Conservation (phyloP, 2,888 invertebrate genomes). For the Plagiodera versicolora region DNA sequence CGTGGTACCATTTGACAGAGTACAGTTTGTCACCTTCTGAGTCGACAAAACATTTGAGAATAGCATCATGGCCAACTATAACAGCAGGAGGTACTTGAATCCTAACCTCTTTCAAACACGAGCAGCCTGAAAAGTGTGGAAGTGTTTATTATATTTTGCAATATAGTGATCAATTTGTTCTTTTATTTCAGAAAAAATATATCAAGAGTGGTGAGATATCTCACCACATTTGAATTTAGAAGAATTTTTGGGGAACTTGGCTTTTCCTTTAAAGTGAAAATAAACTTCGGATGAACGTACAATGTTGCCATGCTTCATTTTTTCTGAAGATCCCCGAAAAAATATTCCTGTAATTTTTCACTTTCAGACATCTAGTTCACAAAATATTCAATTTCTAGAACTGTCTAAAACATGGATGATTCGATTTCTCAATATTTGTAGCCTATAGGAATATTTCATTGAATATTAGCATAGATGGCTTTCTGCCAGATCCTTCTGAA, state of each 20-base stretch:
- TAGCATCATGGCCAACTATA: conserved; percentile 64
- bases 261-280: too few relatives aligned
- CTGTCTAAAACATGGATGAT: not conserved
- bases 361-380: too few relatives aligned
- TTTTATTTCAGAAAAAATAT: too few relatives aligned
- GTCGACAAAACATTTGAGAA: conserved; percentile 66
- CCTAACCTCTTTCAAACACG: conserved; percentile 64
- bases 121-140: conserved; percentile 35
- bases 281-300: too few relatives aligned
- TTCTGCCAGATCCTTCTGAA: not conserved
- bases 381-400: too few relatives aligned
- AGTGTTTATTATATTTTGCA: not conserved
- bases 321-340: too few relatives aligned
- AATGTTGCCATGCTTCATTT: too few relatives aligned
- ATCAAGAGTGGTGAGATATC: too few relatives aligned
- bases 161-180: not conserved
- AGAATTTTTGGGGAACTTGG: too few relatives aligned
- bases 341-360: too few relatives aligned
- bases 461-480: not conserved
- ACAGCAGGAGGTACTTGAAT: conserved; percentile 69
- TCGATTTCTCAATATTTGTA: not conserved
- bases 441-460: not conserved
- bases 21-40: conserved; percentile 68
- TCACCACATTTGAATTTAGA: too few relatives aligned
- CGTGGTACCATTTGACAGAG: conserved; percentile 71